Conservation (phyloP, 2,797 vertebrate species). For the Mionectes olivaceus region DNA sequence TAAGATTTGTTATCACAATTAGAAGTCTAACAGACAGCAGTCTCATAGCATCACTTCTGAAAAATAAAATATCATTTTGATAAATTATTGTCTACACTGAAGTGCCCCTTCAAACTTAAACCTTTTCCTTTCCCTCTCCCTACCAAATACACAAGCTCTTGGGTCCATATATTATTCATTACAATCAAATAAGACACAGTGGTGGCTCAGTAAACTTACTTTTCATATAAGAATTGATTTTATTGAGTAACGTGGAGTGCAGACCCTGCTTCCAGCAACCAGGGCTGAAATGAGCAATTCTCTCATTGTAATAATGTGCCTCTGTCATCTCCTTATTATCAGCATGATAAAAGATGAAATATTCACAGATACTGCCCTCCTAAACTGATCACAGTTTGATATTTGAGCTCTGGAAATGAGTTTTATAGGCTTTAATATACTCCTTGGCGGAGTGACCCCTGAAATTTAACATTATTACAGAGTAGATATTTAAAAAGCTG, state of each 20-base stretch:
- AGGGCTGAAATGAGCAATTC: conserved; percentile 98
- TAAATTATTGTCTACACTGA: conserved; percentile 73
- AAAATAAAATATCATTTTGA: conserved; percentile 76
- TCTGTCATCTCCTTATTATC: conserved; percentile 99
- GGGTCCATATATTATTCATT: conserved; percentile 97
- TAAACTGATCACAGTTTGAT: conserved; percentile 99
- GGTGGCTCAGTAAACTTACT: conserved; percentile 94
- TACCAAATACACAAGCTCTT: conserved; percentile 62
- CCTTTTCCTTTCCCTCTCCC: conserved; percentile 50
- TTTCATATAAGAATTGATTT: conserved; percentile 94
- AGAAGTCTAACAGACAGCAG: conserved; percentile 44
- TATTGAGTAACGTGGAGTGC: conserved; percentile 91
- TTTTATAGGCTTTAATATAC: conserved; percentile 99
- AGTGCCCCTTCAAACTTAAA: conserved; percentile 79
- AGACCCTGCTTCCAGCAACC: conserved; percentile 88
- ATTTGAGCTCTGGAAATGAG: conserved; percentile 99
- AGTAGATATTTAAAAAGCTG: conserved; percentile 99
- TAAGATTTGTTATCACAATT: conserved; percentile 59
- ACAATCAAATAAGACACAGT: conserved; percentile 97
- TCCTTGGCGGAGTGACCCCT: conserved; percentile 99
- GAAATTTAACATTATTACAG: conserved; percentile 99
- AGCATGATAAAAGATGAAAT: conserved; percentile 99
- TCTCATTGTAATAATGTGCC: conserved; percentile 99
- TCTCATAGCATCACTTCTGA: conserved; percentile 73
- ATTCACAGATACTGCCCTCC: conserved; percentile 99